phyloP scores from a whole-genome alignment of 2,113 vertebrate species.

The Etheostoma spectabile region DNA sequence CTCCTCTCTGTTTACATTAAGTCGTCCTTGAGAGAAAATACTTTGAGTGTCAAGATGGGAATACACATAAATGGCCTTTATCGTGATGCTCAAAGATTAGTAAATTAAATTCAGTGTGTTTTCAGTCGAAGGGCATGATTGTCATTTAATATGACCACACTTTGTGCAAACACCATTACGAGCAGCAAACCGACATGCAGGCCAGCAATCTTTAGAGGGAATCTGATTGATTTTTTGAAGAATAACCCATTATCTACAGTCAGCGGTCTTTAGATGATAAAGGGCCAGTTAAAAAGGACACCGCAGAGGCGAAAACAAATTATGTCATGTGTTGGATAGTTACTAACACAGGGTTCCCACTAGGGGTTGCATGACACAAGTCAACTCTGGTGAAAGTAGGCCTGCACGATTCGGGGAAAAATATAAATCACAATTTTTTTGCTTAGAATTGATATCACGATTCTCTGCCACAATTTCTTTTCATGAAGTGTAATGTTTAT shows the following conservation, averaged over 20 bases:
- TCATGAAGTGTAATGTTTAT: too few relatives aligned
- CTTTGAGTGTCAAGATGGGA: slow-evolving; percentile 23
- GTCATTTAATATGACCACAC: slow-evolving; percentile 47
- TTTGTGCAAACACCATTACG: slow-evolving; percentile 52
- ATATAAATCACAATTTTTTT: too few relatives aligned
- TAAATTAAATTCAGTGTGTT: slow-evolving; percentile 49
- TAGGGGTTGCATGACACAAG: too few relatives aligned
- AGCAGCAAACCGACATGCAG: slow-evolving; percentile 41
- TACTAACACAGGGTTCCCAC: neutral
- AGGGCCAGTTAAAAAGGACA: slow-evolving; percentile 46
- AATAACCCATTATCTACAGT: slow-evolving; percentile 73
- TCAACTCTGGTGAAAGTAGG: too few relatives aligned
- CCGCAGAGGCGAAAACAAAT: slow-evolving; percentile 15
- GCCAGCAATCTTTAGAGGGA: slow-evolving; percentile 62
- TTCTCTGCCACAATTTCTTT: too few relatives aligned
- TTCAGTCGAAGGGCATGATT: slow-evolving; percentile 39
- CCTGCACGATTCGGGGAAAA: too few relatives aligned
- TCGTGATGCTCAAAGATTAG: slow-evolving; percentile 46
- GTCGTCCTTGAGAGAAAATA: slow-evolving; percentile 39
- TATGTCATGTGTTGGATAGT: neutral
- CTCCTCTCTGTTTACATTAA: slow-evolving; percentile 23
- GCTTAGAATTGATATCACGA: too few relatives aligned
- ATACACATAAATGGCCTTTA: slow-evolving; percentile 45
- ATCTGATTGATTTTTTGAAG: slow-evolving; percentile 73
- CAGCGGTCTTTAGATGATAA: slow-evolving; percentile 58